Conservation (phyloP, 2,113 vertebrate species). For the Ceuthmochares aereus region DNA sequence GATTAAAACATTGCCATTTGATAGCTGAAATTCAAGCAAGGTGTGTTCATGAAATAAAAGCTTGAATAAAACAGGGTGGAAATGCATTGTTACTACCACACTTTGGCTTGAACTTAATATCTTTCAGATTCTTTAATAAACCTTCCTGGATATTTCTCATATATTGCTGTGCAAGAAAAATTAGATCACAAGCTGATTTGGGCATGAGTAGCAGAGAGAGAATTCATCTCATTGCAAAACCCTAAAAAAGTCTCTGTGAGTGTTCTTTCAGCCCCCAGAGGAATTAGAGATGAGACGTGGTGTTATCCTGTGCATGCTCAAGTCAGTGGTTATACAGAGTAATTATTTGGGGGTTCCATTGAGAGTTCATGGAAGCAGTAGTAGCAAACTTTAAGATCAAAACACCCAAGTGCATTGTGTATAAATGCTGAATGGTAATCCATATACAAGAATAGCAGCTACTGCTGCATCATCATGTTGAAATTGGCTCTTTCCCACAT, state of each 20-base stretch:
- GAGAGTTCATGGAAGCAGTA: not conserved
- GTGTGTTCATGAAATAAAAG: accelerated
- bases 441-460: not conserved
- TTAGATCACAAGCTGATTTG: not conserved
- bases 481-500: not conserved
- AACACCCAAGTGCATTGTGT: not conserved
- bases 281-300: not conserved
- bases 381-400: not conserved
- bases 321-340: not conserved
- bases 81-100: not conserved
- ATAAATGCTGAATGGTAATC: not conserved
- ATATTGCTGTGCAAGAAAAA: not conserved
- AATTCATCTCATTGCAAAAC: not conserved
- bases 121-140: not conserved
- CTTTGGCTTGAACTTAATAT: not conserved
- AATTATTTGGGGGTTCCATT: not conserved
- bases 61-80: not conserved
- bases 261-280: not conserved
- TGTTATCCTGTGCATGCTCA: not conserved
- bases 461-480: not conserved
- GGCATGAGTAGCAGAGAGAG: not conserved
- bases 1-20: not conserved
- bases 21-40: not conserved
- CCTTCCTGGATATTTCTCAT: not conserved
- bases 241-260: not conserved